phyloP scores from a whole-genome alignment of 1,140 invertebrate species.

The Drosophila lacteicornis region DNA sequence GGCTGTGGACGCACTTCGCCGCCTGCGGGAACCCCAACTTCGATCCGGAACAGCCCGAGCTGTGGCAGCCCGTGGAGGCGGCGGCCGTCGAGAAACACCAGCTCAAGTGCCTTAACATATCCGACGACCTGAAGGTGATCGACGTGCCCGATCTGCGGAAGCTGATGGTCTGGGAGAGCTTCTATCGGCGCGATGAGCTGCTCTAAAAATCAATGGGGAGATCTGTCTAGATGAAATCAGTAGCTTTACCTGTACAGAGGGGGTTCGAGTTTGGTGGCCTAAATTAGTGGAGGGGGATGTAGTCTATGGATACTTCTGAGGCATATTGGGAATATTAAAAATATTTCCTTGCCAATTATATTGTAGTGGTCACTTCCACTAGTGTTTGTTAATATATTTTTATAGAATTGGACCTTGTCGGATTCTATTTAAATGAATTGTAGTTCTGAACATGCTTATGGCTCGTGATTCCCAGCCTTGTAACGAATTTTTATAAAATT shows the following conservation, averaged over 20 bases:
- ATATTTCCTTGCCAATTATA: neutral
- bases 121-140: constrained; percentile 82
- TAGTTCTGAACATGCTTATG: neutral
- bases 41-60: constrained; percentile 70
- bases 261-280: constrained; percentile 8
- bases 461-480: neutral
- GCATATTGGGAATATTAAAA: constrained; percentile 1
- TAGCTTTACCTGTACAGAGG: constrained; percentile 28
- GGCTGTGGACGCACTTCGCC: constrained; percentile 85
- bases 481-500: neutral
- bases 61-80: constrained; percentile 69
- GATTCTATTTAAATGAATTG: neutral
- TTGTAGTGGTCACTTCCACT: neutral
- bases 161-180: constrained; percentile 85
- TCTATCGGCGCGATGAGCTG: constrained; percentile 73
- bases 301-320: constrained; percentile 3
- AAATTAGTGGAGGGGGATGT: neutral
- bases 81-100: constrained; percentile 68
- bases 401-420: neutral
- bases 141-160: constrained; percentile 85
- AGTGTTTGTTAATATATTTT: neutral
- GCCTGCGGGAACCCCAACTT: constrained; percentile 83
- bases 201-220: constrained; percentile 43
- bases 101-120: constrained; percentile 85
- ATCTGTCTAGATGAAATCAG: constrained; percentile 8